These are phyloP conservation scores for Synaphobranchus kaupii DNA, from an alignment of 2,797 vertebrate species.

Conservation along the genomic window DNA sequence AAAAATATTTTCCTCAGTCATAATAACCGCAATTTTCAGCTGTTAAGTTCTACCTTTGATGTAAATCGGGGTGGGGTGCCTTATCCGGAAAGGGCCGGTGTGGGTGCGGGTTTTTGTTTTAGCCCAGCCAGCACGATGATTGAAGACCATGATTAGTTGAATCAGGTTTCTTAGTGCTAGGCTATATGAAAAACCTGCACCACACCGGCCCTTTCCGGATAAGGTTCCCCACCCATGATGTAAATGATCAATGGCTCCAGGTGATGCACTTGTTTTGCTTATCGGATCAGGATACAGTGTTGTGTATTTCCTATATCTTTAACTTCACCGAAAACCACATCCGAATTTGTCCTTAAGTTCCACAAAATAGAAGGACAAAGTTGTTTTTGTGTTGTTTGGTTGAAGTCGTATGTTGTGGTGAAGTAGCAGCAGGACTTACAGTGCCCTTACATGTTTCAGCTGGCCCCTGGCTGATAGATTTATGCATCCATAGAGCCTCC, in stretches of 20 bases:
- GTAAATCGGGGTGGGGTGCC: not conserved
- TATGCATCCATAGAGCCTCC: not conserved
- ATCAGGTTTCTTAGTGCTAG: too few species aligned
- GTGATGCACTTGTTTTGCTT: not conserved
- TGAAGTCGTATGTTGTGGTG: not conserved
- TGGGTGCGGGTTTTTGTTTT: too few species aligned
- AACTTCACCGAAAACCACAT: not conserved
- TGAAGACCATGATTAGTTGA: too few species aligned
- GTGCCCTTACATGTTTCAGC: not conserved
- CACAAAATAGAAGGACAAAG: conserved; percentile 30
- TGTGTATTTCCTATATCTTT: not conserved
- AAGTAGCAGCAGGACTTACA: not conserved
- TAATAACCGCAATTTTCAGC: not conserved
- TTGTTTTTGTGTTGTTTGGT: conserved; percentile 9
- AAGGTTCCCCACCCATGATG: not conserved
- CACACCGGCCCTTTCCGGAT: too few species aligned
- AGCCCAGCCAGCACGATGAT: too few species aligned
- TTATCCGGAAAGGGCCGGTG: too few species aligned
- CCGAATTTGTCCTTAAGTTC: not conserved
- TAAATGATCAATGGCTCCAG: not conserved
- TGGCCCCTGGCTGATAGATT: not conserved
- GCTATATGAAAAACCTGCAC: too few species aligned
- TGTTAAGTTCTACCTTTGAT: not conserved
- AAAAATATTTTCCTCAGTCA: not conserved
- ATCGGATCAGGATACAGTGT: not conserved